phyloP scores from a whole-genome alignment of 2,113 vertebrate species.

The Bufo gargarizans region DNA sequence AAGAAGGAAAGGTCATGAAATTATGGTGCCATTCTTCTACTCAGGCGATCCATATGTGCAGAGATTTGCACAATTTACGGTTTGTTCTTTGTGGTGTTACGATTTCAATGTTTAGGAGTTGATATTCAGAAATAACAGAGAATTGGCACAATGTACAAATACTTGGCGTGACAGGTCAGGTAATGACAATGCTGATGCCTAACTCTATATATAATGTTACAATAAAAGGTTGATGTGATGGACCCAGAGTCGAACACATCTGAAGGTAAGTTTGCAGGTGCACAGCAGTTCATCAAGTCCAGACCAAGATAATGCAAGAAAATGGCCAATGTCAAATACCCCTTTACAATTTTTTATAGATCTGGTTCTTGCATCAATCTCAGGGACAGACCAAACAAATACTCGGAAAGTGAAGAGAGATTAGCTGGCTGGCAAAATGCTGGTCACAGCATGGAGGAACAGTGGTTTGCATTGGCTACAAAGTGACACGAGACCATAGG shows the following conservation, averaged over 20 bases:
- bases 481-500: constrained; percentile 47
- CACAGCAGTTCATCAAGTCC: not conserved
- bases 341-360: no score
- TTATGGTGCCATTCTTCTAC: no score
- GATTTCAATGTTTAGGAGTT: no score
- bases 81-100: no score
- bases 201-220: no score
- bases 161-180: no score
- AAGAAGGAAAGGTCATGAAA: no score
- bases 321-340: not conserved
- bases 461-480: constrained; percentile 49
- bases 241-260: not conserved
- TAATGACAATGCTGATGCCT: no score
- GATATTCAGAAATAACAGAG: no score
- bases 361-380: constrained; percentile 10
- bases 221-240: not conserved
- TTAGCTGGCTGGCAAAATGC: constrained; percentile 28
- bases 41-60: no score
- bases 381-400: not conserved
- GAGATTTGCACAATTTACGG: no score
- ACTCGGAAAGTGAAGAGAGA: not conserved
- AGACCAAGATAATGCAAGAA: not conserved
- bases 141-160: no score
- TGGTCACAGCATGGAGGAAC: constrained; percentile 37
- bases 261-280: not conserved